Conservation (phyloP, 2,797 vertebrate genomes). For the Spinus olivaceus region DNA sequence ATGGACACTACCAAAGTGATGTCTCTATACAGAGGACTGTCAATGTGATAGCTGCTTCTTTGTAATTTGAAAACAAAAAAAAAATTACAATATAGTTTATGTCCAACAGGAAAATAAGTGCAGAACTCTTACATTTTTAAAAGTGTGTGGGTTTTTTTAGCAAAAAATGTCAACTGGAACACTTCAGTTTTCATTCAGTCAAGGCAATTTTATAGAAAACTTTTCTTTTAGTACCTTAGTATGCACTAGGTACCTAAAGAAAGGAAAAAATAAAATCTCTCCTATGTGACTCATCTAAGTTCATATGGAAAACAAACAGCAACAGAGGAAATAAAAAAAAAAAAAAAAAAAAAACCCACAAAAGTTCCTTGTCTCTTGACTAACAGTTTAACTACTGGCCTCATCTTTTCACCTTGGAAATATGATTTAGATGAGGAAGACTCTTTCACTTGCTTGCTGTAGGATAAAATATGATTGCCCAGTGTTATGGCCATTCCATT, state of each 20-base stretch:
- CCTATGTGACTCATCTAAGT: not conserved
- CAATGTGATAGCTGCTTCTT: fast-evolving
- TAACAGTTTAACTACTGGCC: not conserved
- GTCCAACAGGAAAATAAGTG: not conserved
- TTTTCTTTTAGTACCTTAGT: not conserved
- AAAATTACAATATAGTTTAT: not conserved
- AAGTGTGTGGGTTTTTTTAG: not conserved
- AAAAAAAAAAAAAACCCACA: too few relatives aligned
- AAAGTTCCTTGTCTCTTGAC: not conserved
- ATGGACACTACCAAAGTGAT: not conserved
- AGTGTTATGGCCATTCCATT: not conserved
- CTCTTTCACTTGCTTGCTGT: not conserved
- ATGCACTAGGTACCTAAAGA: not conserved
- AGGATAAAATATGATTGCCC: not conserved
- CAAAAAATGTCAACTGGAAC: not conserved
- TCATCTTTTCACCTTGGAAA: not conserved
- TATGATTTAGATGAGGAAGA: not conserved
- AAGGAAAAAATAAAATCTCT: not conserved
- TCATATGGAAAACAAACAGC: not conserved
- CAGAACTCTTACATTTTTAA: not conserved
- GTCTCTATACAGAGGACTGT: fast-evolving
- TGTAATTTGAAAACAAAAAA: not conserved
- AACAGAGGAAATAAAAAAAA: not conserved
- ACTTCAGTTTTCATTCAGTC: not conserved
- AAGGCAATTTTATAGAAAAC: not conserved